Percentiles rank a stretch among this genome's conserved stretches.
Evolutionary conservation across 2,888 invertebrate species (phyloP).

Genomic region (Lithophane leautieri): DNA sequence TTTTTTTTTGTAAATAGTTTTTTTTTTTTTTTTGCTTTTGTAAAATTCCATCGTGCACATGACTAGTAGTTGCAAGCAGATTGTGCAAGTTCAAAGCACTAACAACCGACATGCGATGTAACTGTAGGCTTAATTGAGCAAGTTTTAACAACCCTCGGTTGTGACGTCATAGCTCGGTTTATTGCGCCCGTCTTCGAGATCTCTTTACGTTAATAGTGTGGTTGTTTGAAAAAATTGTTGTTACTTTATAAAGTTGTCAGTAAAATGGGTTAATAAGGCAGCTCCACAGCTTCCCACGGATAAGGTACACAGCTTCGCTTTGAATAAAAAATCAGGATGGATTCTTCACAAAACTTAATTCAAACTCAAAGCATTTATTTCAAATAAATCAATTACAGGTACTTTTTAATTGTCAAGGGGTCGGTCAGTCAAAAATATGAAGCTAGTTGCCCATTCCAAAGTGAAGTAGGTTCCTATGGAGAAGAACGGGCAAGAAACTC

Average conservation of each 20-base stretch:
- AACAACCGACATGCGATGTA: constrained; percentile 37
- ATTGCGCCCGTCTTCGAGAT: constrained; percentile 15
- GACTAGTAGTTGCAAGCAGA: constrained; percentile 13
- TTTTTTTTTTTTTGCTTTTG: too few relatives aligned
- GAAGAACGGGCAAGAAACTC: too few relatives aligned
- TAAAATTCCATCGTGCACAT: too few relatives aligned
- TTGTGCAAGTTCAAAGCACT: constrained; percentile 28
- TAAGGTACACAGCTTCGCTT: neutral
- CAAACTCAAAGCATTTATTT: too few relatives aligned
- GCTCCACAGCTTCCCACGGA: neutral
- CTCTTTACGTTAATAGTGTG: constrained; percentile 7
- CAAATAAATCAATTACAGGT: too few relatives aligned
- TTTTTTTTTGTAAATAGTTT: too few relatives aligned
- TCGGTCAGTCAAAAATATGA: too few relatives aligned
- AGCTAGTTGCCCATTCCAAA: too few relatives aligned
- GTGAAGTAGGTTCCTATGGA: too few relatives aligned
- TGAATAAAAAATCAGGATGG: too few relatives aligned
- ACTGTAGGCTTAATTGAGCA: constrained; percentile 65
- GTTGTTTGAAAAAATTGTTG: constrained; percentile 22
- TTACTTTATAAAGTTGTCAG: neutral
- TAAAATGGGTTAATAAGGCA: neutral
- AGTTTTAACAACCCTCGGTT: constrained; percentile 66
- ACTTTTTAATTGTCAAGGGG: too few relatives aligned
- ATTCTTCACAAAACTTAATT: too few relatives aligned
- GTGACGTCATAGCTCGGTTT: constrained; percentile 34